Evolutionary conservation across 2,888 invertebrate genomes (phyloP), one percentile per base, ranked within the genome.

Genomic region (Eretmocerus hayati): DNA sequence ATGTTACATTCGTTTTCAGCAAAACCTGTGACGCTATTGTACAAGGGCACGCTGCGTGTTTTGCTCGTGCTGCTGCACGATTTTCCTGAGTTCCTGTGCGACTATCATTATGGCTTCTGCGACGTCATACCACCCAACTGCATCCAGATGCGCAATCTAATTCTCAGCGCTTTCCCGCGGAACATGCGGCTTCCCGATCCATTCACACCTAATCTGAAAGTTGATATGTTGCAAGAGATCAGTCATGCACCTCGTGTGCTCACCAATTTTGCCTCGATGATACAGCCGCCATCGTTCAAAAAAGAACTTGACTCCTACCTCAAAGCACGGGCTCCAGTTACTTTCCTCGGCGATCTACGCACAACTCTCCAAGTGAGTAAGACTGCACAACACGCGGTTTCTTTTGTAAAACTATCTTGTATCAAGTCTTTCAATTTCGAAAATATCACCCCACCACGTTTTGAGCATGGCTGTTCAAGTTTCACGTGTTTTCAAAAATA

Each of bases 111-210:
- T 71, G 91, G 92, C 37, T 95, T 99, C 75, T 97, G 99, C 72
- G 99, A 99, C 72, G 95, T 93, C 53, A 97, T 99, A 62, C 97
- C 99, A 39, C 93, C 97, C 4, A 99, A 99, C 72, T 99, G 99
- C 74, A 95, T 99, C 59, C 97, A 91, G 72, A 93, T 99, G 92
- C 81, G 99, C 42, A 99, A 99, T 71, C 78, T 99, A 48, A 95
- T 99, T 46, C 76, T 99, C 54, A 95, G 96, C 4, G 99, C 99
- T 2, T 99, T 96, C 71, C 99, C 99, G 9, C 80, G 96, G 41
- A 94, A 92, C 67, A 99, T 99, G 97, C 80, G 96, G 2, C 76
- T 99, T 39, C 99, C 99, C 0, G 99, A 99, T 76, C 99, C 99
- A 0, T 97, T 99, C 74, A 96, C 96, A 26, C 94, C 95, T 1